Percentiles rank a stretch among this genome's conserved stretches.
These are phyloP conservation scores for Oligia latruncula DNA, from an alignment of 2,888 invertebrate species.

Conservation along the genomic window DNA sequence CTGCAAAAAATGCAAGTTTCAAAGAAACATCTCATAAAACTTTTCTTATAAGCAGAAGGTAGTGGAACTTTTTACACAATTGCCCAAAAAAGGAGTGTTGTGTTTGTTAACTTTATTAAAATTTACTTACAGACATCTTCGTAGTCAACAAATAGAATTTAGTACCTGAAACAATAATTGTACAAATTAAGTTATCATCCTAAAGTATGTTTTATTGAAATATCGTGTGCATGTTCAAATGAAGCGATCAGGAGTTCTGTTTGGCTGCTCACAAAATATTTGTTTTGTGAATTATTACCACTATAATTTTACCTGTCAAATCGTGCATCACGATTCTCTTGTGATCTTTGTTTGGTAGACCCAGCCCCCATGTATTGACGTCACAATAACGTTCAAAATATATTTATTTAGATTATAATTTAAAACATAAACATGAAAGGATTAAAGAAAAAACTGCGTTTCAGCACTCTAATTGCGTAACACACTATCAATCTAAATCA, in stretches of 20 bases:
- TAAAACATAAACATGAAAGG: background rate
- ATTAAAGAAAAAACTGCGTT: background rate
- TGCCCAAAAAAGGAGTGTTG: background rate
- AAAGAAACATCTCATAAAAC: background rate
- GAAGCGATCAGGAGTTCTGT: constrained; percentile 74
- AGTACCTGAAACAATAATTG: constrained; percentile 69
- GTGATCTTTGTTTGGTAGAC: constrained; percentile 45
- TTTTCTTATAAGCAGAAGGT: fast-evolving
- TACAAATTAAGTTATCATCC: constrained; percentile 44
- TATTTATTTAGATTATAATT: constrained; percentile 6
- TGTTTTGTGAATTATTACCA: constrained; percentile 73
- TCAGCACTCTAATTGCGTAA: background rate
- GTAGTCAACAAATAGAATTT: constrained; percentile 49
- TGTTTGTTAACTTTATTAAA: background rate
- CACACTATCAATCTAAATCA: background rate
- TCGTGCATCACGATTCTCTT: constrained; percentile 75
- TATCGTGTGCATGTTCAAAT: constrained; percentile 69
- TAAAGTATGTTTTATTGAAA: constrained; percentile 35
- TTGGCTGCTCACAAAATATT: constrained; percentile 73
- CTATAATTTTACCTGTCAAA: constrained; percentile 70
- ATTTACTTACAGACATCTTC: constrained; percentile 52
- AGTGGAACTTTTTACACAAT: constrained; percentile 2
- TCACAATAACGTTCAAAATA: constrained; percentile 22
- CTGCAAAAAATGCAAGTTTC: background rate
- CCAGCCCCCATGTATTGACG: constrained; percentile 30